Conservation (phyloP, 2,888 invertebrate genomes). For the Laspeyria flexula region DNA sequence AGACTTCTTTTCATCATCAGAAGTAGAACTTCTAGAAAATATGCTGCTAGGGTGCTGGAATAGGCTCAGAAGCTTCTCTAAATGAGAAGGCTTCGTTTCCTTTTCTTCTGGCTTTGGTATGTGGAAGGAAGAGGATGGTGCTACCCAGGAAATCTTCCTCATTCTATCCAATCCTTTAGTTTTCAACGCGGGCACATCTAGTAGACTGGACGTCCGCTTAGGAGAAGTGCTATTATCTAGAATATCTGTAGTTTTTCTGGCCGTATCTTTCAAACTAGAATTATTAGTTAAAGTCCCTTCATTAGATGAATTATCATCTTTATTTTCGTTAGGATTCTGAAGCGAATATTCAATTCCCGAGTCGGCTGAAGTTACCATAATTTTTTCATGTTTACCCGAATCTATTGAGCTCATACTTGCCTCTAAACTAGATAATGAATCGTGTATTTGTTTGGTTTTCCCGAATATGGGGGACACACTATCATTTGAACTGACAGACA, state of each 20-base stretch:
- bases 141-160: conserved; percentile 88
- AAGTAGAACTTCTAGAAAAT: conserved; percentile 80
- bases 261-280: conserved; percentile 72
- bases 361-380: conserved; percentile 80
- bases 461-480: conserved; percentile 82
- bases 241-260: conserved; percentile 55
- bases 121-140: conserved; percentile 73
- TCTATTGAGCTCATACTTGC: conserved; percentile 82
- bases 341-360: conserved; percentile 81
- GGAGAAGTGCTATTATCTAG: conserved; percentile 71
- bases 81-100: conserved; percentile 83
- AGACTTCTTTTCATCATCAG: conserved; percentile 76
- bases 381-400: conserved; percentile 71
- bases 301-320: conserved; percentile 78
- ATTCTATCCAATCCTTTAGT: conserved; percentile 74
- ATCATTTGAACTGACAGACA: conserved; percentile 80
- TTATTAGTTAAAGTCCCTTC: conserved; percentile 82
- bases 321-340: conserved; percentile 70
- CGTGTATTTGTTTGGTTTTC: conserved; percentile 73
- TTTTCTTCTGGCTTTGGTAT: conserved; percentile 73
- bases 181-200: conserved; percentile 79
- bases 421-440: conserved; percentile 79
- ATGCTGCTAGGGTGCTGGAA: conserved; percentile 88
- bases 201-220: conserved; percentile 72
- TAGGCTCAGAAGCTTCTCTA: conserved; percentile 88